Conservation (phyloP, 2,797 vertebrate species). For the Lycodopsis pacificus region DNA sequence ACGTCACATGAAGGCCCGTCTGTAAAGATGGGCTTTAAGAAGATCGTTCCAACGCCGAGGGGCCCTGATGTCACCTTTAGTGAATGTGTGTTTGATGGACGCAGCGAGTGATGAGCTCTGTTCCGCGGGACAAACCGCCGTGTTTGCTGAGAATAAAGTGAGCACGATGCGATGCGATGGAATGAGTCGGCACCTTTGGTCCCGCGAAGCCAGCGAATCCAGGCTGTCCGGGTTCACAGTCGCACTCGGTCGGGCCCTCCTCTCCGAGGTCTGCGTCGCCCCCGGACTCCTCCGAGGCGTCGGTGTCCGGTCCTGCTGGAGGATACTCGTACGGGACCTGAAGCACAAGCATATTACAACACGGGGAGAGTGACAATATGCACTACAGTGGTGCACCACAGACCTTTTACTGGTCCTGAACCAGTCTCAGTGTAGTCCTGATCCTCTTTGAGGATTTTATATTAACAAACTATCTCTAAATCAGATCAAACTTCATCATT, state of each 20-base stretch:
- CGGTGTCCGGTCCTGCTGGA: constrained; percentile 34
- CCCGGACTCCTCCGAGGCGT: constrained; percentile 73
- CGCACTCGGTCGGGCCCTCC: constrained; percentile 76
- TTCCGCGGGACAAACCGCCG: neutral
- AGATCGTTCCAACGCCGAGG: too few species aligned
- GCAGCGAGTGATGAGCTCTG: too few species aligned
- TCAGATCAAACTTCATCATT: too few species aligned
- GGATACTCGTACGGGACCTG: constrained; percentile 65
- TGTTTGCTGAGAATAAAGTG: neutral
- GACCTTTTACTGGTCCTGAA: neutral
- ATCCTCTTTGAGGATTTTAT: neutral
- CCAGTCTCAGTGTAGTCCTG: neutral
- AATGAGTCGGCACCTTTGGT: constrained; percentile 76
- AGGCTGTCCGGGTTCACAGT: constrained; percentile 81
- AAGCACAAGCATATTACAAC: neutral
- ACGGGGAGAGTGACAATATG: neutral
- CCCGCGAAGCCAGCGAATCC: constrained; percentile 82
- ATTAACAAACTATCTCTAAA: too few species aligned
- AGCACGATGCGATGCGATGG: too few species aligned
- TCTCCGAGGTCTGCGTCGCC: constrained; percentile 45
- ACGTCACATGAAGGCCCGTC: too few species aligned
- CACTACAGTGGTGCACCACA: neutral
- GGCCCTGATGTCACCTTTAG: too few species aligned
- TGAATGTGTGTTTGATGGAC: too few species aligned
- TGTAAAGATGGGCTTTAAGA: too few species aligned